Evolutionary conservation across 2,797 vertebrate genomes (phyloP), one percentile per base, ranked within the genome.

Genomic region (Cyprinella venusta): DNA sequence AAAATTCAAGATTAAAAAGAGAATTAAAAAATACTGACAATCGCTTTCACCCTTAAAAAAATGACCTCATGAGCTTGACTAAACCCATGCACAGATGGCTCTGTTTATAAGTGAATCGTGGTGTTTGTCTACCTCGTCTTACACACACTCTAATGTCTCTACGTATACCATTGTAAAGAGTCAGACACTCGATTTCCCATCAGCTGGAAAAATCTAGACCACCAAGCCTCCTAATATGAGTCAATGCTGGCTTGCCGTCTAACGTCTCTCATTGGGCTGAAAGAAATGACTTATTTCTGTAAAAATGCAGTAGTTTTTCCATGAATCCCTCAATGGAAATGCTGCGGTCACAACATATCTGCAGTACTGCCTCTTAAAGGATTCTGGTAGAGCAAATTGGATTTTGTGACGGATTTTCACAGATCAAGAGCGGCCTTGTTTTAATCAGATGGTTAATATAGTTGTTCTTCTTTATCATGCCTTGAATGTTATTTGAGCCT

Each of bases 301-400:
- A 63, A 64, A 48, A 81, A 82, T 82, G 70, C 45, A 21, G 80
- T 74, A 48, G 40, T 72, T 81, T 74, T 82, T 75, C 36, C 42
- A 72, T 36, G 40, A 48, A 59, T 61, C 67, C 7, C 19, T 81
- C 38, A 16, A 10, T 80, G 50, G 50, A 79, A 69, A 69, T 10
- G 10, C 9, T 48, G 50, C 24, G 48, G 15, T 18, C 63, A 45
- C 42, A 65, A 13, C 61, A 13, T 56, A 1, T 54, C 9, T 65
- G 6, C 16, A 61, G 8, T 40, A 21, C 56, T 63, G 24, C 16
- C 61, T 65, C 10, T 33, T 36, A 36, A 36, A 30, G 56, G 56
- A 61, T 26, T 76, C 56, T 76, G 38, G 36, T 61, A 5, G 52
- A 42, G n/a, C 12, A 3, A 56, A 36, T n/a, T 6, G 6, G 19